Conservation (phyloP, 2,888 invertebrate genomes). For the Perizoma affinitatum region DNA sequence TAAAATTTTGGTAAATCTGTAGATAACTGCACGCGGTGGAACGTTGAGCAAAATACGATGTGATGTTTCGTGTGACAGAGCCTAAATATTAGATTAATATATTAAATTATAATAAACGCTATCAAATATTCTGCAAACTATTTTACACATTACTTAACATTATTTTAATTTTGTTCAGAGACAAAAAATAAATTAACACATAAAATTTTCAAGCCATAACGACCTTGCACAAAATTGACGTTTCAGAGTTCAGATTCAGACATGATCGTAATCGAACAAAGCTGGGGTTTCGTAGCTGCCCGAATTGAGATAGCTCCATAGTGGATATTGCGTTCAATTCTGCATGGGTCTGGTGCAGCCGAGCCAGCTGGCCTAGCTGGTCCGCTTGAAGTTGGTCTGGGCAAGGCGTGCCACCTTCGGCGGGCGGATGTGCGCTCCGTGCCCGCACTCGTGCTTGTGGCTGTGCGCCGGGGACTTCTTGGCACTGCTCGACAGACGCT, state of each 20-base stretch:
- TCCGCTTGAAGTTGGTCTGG: conserved; percentile 71
- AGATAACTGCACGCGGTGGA: conserved; percentile 33
- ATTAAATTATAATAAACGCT: conserved; percentile 69
- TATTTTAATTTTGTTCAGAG: conserved; percentile 65
- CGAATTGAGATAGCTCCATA: conserved; percentile 45
- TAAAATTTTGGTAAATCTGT: conserved; percentile 27
- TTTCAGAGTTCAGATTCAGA: conserved; percentile 15
- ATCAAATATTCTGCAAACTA: conserved; percentile 69
- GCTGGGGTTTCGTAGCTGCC: conserved; percentile 48
- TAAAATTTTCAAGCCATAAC: conserved; percentile 68
- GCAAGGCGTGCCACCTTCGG: conserved; percentile 76
- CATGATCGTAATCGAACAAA: conserved; percentile 19
- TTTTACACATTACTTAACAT: conserved; percentile 82
- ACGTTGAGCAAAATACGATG: conserved; percentile 57
- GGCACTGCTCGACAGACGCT: conserved; percentile 79
- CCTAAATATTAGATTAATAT: conserved; percentile 52
- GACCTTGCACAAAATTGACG: conserved; percentile 51
- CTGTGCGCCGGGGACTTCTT: conserved; percentile 78
- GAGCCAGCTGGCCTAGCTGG: conserved; percentile 68
- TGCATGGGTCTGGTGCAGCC: conserved; percentile 36
- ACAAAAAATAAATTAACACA: conserved; percentile 77
- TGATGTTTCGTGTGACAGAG: conserved; percentile 62
- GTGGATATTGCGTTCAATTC: conserved; percentile 38
- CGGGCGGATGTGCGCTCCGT: conserved; percentile 76
- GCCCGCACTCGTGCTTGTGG: conserved; percentile 75